Base-by-base conservation (phyloP, 2,797 vertebrate genomes). In the Clarias laeviceps region DNA sequence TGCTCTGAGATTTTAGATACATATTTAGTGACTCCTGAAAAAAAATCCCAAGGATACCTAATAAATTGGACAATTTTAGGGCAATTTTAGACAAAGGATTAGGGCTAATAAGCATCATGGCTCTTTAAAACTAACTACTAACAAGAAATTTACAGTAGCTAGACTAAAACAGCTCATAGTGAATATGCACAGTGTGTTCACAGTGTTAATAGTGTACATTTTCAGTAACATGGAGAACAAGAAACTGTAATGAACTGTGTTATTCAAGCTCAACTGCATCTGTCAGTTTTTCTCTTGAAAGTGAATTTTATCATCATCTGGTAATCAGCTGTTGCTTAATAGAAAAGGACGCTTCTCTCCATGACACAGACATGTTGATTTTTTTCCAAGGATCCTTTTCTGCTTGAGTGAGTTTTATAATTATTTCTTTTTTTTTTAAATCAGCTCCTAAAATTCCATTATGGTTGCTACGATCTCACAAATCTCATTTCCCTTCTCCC, bases 381-480 rank as follows among this genome's bases (percentile, higher is more conserved):
- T 88, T 73, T 77, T 72, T 85, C 56, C 40, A 50, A 45, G 86
- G 50, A 82, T 61, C 80, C 85, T 69, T 88, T 88, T 88, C 64
- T 84, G 80, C 61, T 66, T 61, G 79, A 54, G 40, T 64, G 76
- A 80, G 24, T 79, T 57, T 83, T 77, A 83, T 61, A 79, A 84
- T 87, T 80, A 87, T 85, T 85, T 68, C 40, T 86, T 59, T 72
- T 85, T 76, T 40, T 72, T 62, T 29, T 64, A 40, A 64, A 83
- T 45, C 70, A 57, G 17, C 57, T 83, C 69, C 45, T 77, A 64
- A 83, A 70, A 77, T 69, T 57, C 57, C 76, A 80, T 87, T 87
- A 70, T 72, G 61, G 70, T 59, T 61, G 40, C 82, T 45, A 40
- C 84, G 45, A 79, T 78, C 72, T 61, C 56, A 56, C 40, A 50